Base-by-base conservation (phyloP, 2,888 invertebrate genomes). In the Clostera curtula region DNA sequence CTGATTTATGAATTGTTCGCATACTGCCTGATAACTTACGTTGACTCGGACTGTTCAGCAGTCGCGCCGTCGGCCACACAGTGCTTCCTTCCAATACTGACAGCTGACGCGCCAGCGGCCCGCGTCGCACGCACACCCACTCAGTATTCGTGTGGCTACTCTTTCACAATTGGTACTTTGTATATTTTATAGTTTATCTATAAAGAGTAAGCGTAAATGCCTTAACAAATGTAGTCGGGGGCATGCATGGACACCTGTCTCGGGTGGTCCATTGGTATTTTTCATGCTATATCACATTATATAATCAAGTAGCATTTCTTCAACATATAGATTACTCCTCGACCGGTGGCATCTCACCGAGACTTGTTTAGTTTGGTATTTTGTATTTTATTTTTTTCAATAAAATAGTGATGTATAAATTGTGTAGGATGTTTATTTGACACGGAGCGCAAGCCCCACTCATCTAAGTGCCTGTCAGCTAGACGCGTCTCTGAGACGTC, bases 171-270 rank as follows among this genome's bases (percentile, higher is more conserved):
- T 75, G 82, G 82, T 83, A 82, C 82, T 82, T 48, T 80, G 82
- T 82, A 82, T 80, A 82, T 82, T 82, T 82, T 83, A 83, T 83
- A 82, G 79, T 76, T 67, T 80, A 79, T 82, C 82, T 83, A 82
- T 83, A 80, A 83, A 77, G 66, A 73, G 50, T 82, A 83, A 83
- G 82, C 69, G 67, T 83, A 82, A 80, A 74, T 83, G 83, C 82
- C 83, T 83, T 83, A 83, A 75, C 75, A 77, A 74, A 77, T 68
- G 69, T 74, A 71, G 73, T 73, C 61, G 59, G 71, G 75, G 75
- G 70, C 62, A 60, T 63, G 49, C 49, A 59, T 59, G 71, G 67
- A 57, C 57, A 60, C 56, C 53, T 49, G 43, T 56, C 55, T 42
- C 55, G 32, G 56, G 59, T 45, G 60, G 67, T 62, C 60, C 62